Percentiles rank a stretch among this genome's conserved stretches.
phyloP scores from a whole-genome alignment of 2,888 invertebrate genomes.

The Catonia carolina region DNA sequence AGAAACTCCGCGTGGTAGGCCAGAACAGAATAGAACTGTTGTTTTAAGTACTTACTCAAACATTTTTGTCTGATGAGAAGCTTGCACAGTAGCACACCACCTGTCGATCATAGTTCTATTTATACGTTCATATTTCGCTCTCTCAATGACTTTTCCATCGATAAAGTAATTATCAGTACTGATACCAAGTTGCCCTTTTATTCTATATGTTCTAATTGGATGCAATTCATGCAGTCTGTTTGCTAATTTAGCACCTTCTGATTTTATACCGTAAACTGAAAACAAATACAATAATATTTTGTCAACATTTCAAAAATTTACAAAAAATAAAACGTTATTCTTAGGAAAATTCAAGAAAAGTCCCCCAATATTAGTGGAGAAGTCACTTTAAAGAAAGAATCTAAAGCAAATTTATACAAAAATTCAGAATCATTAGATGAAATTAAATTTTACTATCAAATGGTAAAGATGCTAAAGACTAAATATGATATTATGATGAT shows the following conservation, averaged over 20 bases:
- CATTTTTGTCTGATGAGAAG: slow-evolving; percentile 80
- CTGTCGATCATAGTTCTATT: slow-evolving; percentile 61
- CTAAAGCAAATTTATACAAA: no score
- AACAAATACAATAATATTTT: slow-evolving; percentile 26
- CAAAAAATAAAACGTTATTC: not conserved
- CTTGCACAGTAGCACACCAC: slow-evolving; percentile 71
- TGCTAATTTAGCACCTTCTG: slow-evolving; percentile 53
- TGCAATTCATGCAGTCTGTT: slow-evolving; percentile 52
- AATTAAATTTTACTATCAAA: no score
- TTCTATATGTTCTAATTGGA: slow-evolving; percentile 61
- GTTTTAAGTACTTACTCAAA: slow-evolving; percentile 68
- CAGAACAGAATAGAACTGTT: no score
- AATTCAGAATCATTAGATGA: no score
- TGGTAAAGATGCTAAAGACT: no score
- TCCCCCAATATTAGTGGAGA: no score
- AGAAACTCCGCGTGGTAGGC: no score
- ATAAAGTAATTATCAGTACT: slow-evolving; percentile 67
- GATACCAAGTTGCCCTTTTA: slow-evolving; percentile 67
- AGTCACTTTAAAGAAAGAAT: no score
- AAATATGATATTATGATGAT: no score
- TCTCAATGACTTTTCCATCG: slow-evolving; percentile 63
- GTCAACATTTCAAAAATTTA: not conserved
- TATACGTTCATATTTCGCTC: slow-evolving; percentile 63
- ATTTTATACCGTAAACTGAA: slow-evolving; percentile 68
- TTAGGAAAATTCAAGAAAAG: no score